Conservation (phyloP, 2,797 vertebrate genomes). For the Sebastes taczanowskii region DNA sequence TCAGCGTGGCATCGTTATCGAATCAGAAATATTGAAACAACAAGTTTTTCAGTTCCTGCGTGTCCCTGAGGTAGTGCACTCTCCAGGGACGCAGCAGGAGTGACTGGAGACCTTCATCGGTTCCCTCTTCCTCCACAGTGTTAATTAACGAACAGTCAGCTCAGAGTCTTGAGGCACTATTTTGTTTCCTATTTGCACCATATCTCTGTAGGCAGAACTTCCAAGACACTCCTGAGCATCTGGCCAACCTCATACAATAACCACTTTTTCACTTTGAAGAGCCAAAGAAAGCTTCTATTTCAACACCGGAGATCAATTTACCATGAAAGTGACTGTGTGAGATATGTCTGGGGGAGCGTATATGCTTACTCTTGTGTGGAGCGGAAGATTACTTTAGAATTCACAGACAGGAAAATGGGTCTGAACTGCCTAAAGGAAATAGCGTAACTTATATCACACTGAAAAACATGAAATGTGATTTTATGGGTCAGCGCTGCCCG, state of each 20-base stretch:
- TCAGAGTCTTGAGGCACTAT: slow-evolving; percentile 27
- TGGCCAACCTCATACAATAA: slow-evolving; percentile 32
- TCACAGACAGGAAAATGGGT: slow-evolving; percentile 39
- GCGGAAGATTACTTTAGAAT: slow-evolving; percentile 43
- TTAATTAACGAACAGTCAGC: slow-evolving; percentile 56
- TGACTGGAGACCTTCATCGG: slow-evolving; percentile 44
- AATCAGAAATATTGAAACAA: slow-evolving; percentile 21
- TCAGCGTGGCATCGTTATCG: background rate
- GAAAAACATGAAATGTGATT: slow-evolving; percentile 38
- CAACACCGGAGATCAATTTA: slow-evolving; percentile 54
- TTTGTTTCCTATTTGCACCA: slow-evolving; percentile 48
- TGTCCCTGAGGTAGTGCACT: slow-evolving; percentile 31
- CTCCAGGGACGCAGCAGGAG: slow-evolving; percentile 34
- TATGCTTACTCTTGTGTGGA: slow-evolving; percentile 27
- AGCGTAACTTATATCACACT: slow-evolving; percentile 8
- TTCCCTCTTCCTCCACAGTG: slow-evolving; percentile 42
- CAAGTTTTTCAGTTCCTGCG: slow-evolving; percentile 11
- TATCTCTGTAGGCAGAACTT: slow-evolving; percentile 45
- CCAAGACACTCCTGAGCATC: slow-evolving; percentile 45
- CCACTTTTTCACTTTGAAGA: slow-evolving; percentile 32
- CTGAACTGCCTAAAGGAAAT: slow-evolving; percentile 29
- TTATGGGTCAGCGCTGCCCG: slow-evolving; percentile 24
- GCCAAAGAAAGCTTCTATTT: slow-evolving; percentile 36
- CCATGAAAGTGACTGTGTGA: slow-evolving; percentile 36
- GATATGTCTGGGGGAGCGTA: slow-evolving; percentile 31